Percentiles rank a stretch among this genome's conserved stretches.
Conservation (phyloP, 1,140 invertebrate species). For the Sarcophaga bullata region DNA sequence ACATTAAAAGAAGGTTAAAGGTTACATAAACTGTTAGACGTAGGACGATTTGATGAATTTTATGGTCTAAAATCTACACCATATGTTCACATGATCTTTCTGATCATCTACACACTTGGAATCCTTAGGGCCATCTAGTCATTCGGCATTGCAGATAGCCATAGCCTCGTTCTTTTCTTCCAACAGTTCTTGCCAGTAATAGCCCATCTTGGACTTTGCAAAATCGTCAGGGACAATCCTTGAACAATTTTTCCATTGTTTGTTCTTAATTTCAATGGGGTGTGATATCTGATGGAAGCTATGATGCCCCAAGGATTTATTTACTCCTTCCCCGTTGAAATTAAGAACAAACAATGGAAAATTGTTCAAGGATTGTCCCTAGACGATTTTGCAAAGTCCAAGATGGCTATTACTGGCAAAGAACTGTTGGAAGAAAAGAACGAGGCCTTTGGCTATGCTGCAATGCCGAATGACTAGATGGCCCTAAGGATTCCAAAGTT, state of each 20-base stretch:
- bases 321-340: constrained; percentile 95
- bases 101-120: constrained; percentile 56
- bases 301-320: constrained; percentile 90
- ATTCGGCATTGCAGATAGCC: constrained; percentile 77
- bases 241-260: constrained; percentile 90
- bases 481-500: constrained; percentile 54
- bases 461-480: constrained; percentile 74
- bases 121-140: constrained; percentile 67
- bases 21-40: background rate
- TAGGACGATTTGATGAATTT: background rate
- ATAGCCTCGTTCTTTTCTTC: constrained; percentile 91
- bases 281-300: constrained; percentile 97
- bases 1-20: background rate
- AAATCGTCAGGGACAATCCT: constrained; percentile 87
- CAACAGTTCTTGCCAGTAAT: constrained; percentile 86
- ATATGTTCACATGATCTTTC: background rate
- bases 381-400: constrained; percentile 84
- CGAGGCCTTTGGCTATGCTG: constrained; percentile 86
- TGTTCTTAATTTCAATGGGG: constrained; percentile 93
- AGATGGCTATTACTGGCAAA: constrained; percentile 87
- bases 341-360: constrained; percentile 82
- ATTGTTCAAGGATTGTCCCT: constrained; percentile 88
- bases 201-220: constrained; percentile 84
- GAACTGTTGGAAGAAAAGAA: constrained; percentile 91
- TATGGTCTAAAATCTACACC: background rate